Percentiles rank a stretch among this genome's conserved stretches.
Evolutionary conservation across 2,797 vertebrate species (phyloP).

Genomic region (Urosaurus nigricauda): DNA sequence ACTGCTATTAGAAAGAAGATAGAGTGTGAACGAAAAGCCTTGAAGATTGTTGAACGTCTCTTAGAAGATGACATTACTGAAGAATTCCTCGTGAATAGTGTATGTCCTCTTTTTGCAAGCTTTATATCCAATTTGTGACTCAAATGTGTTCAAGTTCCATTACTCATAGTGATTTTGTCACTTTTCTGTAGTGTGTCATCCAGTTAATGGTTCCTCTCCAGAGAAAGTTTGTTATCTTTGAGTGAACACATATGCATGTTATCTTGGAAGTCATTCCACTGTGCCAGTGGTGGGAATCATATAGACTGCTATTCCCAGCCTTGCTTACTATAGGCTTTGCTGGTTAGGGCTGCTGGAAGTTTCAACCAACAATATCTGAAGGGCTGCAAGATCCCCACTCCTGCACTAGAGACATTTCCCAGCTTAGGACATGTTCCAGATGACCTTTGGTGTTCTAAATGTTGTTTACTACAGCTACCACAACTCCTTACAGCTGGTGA

Average conservation of each 20-base stretch:
- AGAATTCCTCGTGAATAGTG: constrained; percentile 89
- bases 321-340: too few species aligned
- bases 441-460: too few species aligned
- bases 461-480: too few species aligned
- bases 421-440: too few species aligned
- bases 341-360: too few species aligned
- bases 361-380: too few species aligned
- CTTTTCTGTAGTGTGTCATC: background rate
- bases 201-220: background rate
- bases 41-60: constrained; percentile 90
- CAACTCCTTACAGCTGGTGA: too few species aligned
- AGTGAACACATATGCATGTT: background rate
- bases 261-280: background rate
- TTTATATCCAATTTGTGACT: constrained; percentile 25
- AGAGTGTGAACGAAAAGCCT: constrained; percentile 88
- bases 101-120: constrained; percentile 73
- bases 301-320: too few species aligned
- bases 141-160: background rate
- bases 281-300: too few species aligned
- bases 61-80: constrained; percentile 88
- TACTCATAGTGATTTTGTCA: background rate
- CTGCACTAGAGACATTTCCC: too few species aligned
- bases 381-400: too few species aligned
- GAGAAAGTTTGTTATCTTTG: background rate
- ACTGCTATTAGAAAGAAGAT: constrained; percentile 85